phyloP scores from a whole-genome alignment of 2,797 vertebrate species.

The Morus bassanus region DNA sequence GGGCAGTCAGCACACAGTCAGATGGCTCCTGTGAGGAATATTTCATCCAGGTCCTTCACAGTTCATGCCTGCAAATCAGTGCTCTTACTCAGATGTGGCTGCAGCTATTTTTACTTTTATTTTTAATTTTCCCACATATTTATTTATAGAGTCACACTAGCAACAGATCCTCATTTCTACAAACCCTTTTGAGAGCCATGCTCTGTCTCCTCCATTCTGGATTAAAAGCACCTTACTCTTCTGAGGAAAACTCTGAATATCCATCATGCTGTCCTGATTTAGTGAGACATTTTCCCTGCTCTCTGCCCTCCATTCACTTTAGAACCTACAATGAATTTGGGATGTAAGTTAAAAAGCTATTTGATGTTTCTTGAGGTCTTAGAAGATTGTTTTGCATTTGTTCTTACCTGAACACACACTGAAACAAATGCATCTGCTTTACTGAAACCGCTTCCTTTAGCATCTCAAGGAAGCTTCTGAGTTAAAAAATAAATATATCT shows the following conservation, averaged over 20 bases:
- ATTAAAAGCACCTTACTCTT: neutral
- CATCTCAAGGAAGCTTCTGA: neutral
- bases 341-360: neutral
- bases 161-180: neutral
- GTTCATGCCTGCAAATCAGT: neutral
- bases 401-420: neutral
- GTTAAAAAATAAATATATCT: neutral
- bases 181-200: neutral
- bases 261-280: neutral
- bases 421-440: neutral
- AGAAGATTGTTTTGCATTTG: constrained; percentile 18
- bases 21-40: neutral
- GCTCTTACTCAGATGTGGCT: neutral
- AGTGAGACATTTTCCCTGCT: neutral
- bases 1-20: neutral
- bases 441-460: neutral
- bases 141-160: neutral
- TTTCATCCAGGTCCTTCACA: neutral
- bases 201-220: neutral
- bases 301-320: neutral
- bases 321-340: neutral
- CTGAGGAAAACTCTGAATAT: neutral
- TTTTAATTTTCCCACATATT: neutral
- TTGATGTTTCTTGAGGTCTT: neutral
- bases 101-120: neutral